These are phyloP conservation scores for Epirrhoe alternata DNA, from an alignment of 2,888 invertebrate species.

Conservation along the genomic window DNA sequence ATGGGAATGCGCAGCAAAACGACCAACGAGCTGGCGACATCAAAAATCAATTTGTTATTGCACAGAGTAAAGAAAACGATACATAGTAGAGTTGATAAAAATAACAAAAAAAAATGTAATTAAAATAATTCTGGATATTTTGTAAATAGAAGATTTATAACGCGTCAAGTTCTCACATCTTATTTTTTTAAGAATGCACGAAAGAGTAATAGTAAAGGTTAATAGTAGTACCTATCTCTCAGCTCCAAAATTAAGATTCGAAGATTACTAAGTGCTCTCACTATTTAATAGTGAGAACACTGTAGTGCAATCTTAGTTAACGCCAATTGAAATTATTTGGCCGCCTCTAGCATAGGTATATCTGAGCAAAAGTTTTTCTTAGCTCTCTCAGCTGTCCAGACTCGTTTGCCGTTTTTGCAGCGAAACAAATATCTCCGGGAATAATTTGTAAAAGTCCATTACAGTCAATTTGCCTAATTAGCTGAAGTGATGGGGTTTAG, in stretches of 20 bases:
- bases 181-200: no score
- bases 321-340: background rate
- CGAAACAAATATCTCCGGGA: slow-evolving; percentile 35
- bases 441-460: slow-evolving; percentile 39
- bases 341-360: slow-evolving; percentile 2
- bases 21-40: slow-evolving; percentile 66
- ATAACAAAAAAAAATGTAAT: no score
- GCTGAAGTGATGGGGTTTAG: slow-evolving; percentile 22
- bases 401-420: slow-evolving; percentile 40
- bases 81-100: background rate
- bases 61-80: slow-evolving; percentile 18
- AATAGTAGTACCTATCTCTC: no score
- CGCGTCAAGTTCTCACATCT: no score
- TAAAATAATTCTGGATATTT: no score
- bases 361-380: slow-evolving; percentile 4
- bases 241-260: no score
- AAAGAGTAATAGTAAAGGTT: no score
- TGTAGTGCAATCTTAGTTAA: background rate
- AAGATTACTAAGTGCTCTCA: no score
- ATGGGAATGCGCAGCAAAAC: slow-evolving; percentile 52
- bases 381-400: slow-evolving; percentile 22
- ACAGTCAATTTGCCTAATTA: slow-evolving; percentile 36
- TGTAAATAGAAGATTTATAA: no score
- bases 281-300: background rate
- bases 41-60: slow-evolving; percentile 74